Evolutionary conservation across 1,140 invertebrate species (phyloP), one percentile per base, ranked within the genome.

Genomic region (Tetranychus cinnabarinus): DNA sequence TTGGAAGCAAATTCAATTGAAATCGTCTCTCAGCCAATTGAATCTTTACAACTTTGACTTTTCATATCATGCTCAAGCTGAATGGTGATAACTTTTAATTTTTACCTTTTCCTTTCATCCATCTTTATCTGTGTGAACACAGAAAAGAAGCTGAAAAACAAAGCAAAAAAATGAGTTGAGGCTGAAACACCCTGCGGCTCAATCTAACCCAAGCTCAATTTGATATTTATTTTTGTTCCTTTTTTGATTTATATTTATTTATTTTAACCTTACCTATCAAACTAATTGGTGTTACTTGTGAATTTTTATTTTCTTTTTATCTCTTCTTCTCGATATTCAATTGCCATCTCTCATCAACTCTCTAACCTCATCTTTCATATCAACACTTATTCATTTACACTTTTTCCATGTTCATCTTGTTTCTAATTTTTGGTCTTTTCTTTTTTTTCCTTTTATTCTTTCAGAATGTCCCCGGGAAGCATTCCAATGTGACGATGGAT

Each of bases 401-500:
- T 47, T 8, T 47, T 15, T 47, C 46, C 23, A 8, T 8, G 12
- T 47, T 47, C 46, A 10, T 7, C 15, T 46, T 46, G 7, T 46
- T 15, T 10, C 7, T 46, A 46, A 46, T 46, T n/a, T 36, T 56
- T 7, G 7, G 7, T 56, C 54, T 56, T 56, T 57, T 57, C 33
- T 12, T 57, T 57, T 12, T 35, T 13, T 12, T 46, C 8, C 23
- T 61, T 52, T 52, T 47, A n/a, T 58, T 56, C 33, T 35, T 39
- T 15, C 55, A 67, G 67, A 67, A 13, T 68, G 67, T 62, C 67
- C 67, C 33, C 65, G 64, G 55, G 63, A 68, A 63, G 64, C 67
- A 6, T 68, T 68, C 47, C 64, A 66, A 46, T 68, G 67, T 61
- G 60, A 67, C 36, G 67, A 68, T 50, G 67, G 67, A 23, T 66